Conservation (phyloP, 2,888 invertebrate species). For the Pecten maximus region DNA sequence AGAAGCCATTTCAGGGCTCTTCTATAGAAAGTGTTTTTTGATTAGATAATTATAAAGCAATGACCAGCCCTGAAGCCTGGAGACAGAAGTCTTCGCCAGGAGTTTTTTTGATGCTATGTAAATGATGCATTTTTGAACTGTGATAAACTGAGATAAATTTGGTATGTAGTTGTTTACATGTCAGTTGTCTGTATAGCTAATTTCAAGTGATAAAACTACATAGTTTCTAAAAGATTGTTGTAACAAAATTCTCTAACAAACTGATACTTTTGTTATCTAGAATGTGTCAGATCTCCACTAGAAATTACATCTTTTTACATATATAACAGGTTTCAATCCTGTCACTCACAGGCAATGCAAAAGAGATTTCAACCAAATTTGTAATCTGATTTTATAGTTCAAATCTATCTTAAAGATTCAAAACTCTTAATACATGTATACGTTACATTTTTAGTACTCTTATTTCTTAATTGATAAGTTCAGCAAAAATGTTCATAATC, state of each 20-base stretch:
- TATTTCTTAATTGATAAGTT: neutral
- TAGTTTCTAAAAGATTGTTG: conserved; percentile 7
- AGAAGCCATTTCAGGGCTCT: neutral
- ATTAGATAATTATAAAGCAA: conserved; percentile 35
- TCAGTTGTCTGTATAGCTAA: neutral
- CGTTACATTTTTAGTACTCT: neutral
- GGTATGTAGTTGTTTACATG: conserved; percentile 9
- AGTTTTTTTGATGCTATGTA: neutral
- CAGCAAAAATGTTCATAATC: neutral
- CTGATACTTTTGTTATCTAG: neutral
- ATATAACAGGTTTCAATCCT: neutral
- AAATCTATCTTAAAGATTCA: too few species aligned
- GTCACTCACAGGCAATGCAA: too few species aligned
- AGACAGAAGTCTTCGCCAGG: neutral
- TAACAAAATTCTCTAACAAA: neutral
- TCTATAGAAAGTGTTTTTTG: conserved; percentile 14
- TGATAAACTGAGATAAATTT: conserved; percentile 23
- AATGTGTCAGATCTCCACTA: neutral
- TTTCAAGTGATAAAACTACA: neutral
- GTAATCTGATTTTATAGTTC: neutral
- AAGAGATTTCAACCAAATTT: neutral
- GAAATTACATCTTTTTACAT: neutral
- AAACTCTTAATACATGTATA: neutral
- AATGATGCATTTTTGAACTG: conserved; percentile 14
- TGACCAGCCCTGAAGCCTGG: conserved; percentile 20